Evolutionary conservation across 2,888 invertebrate species (phyloP).

Genomic region (Morpho deidamia): DNA sequence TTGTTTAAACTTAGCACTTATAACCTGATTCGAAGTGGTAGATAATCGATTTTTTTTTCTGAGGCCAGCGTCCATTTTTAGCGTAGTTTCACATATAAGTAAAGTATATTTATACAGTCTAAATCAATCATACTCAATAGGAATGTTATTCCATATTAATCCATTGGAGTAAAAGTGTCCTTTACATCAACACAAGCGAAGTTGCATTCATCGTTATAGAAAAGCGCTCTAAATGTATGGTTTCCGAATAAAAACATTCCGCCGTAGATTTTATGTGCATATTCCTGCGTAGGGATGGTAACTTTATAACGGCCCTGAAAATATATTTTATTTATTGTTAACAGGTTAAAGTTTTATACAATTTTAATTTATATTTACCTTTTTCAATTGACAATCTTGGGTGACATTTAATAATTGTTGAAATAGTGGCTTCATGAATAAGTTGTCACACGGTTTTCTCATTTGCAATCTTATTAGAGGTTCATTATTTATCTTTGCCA

Average conservation of each 20-base stretch:
- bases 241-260: constrained; percentile 44
- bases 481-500: constrained; percentile 41
- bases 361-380: constrained; percentile 29
- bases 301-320: constrained; percentile 40
- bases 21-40: too few species aligned
- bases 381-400: constrained; percentile 40
- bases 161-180: constrained; percentile 36
- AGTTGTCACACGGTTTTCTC: constrained; percentile 55
- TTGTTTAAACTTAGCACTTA: too few species aligned
- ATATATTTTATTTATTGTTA: not conserved
- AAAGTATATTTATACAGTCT: too few species aligned
- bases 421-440: constrained; percentile 49
- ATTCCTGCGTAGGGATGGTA: constrained; percentile 32
- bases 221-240: constrained; percentile 34
- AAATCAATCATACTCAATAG: too few species aligned
- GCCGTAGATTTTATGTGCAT: constrained; percentile 37
- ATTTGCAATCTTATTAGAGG: constrained; percentile 51
- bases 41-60: too few species aligned
- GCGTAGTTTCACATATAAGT: too few species aligned
- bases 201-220: constrained; percentile 43
- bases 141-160: constrained; percentile 2
- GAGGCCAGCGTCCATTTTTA: too few species aligned
- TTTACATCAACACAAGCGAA: constrained; percentile 40
- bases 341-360: not conserved
- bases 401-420: constrained; percentile 40